A percentile compares a stretch with the other conserved stretches of the same genome.
Evolutionary conservation across 2,113 vertebrate genomes (phyloP).

Genomic region (Melanotaenia duboulayi): DNA sequence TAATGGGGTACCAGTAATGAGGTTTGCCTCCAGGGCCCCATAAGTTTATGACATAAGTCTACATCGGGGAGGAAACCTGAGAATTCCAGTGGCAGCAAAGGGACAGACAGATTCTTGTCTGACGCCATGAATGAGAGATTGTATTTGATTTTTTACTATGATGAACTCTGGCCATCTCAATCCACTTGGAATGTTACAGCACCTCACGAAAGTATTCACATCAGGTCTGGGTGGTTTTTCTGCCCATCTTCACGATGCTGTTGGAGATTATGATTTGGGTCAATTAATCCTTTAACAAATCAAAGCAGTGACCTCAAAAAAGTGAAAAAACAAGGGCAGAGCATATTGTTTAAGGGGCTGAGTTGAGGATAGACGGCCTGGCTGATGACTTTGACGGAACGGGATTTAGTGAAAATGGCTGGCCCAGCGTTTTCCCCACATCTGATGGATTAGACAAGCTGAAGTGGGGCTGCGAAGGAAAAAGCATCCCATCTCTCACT

Average conservation of each 20-base stretch:
- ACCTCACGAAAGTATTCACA: too few species aligned
- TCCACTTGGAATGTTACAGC: too few species aligned
- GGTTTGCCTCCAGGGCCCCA: too few species aligned
- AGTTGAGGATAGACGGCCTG: not conserved
- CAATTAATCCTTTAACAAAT: conserved; percentile 1
- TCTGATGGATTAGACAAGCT: conserved; percentile 70
- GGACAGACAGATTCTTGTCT: too few species aligned
- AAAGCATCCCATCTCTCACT: conserved; percentile 22
- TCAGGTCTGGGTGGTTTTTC: too few species aligned
- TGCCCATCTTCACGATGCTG: not conserved
- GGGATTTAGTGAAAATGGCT: conserved; percentile 62
- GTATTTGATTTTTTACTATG: too few species aligned
- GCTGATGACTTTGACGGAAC: conserved; percentile 49
- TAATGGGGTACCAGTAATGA: too few species aligned
- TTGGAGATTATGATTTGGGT: not conserved
- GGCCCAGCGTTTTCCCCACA: conserved; percentile 47
- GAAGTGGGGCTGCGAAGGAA: conserved; percentile 23
- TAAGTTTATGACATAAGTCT: too few species aligned
- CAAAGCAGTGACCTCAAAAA: not conserved
- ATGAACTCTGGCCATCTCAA: too few species aligned
- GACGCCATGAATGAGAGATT: too few species aligned
- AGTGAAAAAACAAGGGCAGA: not conserved
- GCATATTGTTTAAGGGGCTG: not conserved
- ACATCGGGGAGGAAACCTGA: too few species aligned
- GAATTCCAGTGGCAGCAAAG: too few species aligned